Conservation (phyloP, 2,797 vertebrate genomes). For the Hoplostethus mediterraneus region DNA sequence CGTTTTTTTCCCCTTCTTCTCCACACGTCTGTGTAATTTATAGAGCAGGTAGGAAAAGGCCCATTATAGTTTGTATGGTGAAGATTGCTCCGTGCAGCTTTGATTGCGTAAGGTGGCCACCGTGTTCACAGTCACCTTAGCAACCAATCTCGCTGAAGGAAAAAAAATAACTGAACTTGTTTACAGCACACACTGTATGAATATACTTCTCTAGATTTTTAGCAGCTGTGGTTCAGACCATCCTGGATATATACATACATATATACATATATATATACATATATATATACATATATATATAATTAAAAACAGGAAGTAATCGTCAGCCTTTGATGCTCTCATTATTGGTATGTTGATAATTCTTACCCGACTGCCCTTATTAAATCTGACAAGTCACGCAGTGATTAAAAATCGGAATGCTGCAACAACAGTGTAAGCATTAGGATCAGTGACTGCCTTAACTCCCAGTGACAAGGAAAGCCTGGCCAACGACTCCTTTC, state of each 20-base stretch:
- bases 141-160: conserved; percentile 51
- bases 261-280: conserved; percentile 6
- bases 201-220: conserved; percentile 10
- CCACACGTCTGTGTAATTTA: conserved; percentile 40
- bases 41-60: conserved; percentile 41
- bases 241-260: conserved; percentile 13
- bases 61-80: conserved; percentile 53
- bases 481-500: conserved; percentile 92
- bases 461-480: conserved; percentile 94
- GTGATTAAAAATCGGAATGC: conserved; percentile 98
- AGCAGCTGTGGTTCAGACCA: not conserved
- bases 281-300: conserved; percentile 11
- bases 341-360: conserved; percentile 88
- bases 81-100: conserved; percentile 59
- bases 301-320: conserved; percentile 73
- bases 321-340: conserved; percentile 80
- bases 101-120: conserved; percentile 70
- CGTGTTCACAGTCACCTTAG: conserved; percentile 58
- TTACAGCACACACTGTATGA: conserved; percentile 1
- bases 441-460: conserved; percentile 94
- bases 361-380: conserved; percentile 90
- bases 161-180: conserved; percentile 23
- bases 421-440: conserved; percentile 96
- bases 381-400: conserved; percentile 96
- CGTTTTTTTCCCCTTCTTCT: conserved; percentile 31